Conservation (phyloP, 2,113 vertebrate species). For the Falcunculus frontatus region DNA sequence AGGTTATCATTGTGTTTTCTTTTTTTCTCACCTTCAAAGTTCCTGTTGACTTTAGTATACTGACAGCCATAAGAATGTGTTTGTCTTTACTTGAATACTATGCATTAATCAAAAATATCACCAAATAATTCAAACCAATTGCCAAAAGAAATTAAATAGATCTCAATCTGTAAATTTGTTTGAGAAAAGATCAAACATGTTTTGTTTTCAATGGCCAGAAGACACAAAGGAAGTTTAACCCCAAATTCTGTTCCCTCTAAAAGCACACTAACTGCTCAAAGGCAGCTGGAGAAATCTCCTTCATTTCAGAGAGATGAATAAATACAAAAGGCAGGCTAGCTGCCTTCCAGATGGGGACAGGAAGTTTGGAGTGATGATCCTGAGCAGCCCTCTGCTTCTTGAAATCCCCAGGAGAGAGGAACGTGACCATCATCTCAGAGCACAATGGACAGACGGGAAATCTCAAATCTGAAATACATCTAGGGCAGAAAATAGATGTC, state of each 20-base stretch:
- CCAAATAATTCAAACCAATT: neutral
- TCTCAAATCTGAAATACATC: neutral
- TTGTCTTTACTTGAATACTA: neutral
- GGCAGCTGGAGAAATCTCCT: slow-evolving; percentile 4
- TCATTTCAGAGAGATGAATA: slow-evolving; percentile 16
- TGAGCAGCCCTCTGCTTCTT: neutral
- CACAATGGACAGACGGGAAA: neutral
- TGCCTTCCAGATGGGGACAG: slow-evolving; percentile 46
- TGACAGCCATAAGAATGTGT: neutral
- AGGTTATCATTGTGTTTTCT: neutral
- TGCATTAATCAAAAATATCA: neutral
- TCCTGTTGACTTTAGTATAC: neutral
- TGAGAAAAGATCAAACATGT: neutral
- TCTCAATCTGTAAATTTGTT: neutral
- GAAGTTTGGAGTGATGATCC: neutral
- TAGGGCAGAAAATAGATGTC: neutral
- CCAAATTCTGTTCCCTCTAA: neutral
- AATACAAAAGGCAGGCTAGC: slow-evolving; percentile 14
- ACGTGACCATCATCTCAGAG: neutral
- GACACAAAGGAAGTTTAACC: neutral
- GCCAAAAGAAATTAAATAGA: neutral
- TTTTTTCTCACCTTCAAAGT: neutral
- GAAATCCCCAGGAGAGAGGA: neutral
- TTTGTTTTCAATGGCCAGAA: neutral
- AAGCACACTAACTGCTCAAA: neutral